Evolutionary conservation across 2,888 invertebrate species (phyloP).

Genomic region (Tetramorium bicarinatum): DNA sequence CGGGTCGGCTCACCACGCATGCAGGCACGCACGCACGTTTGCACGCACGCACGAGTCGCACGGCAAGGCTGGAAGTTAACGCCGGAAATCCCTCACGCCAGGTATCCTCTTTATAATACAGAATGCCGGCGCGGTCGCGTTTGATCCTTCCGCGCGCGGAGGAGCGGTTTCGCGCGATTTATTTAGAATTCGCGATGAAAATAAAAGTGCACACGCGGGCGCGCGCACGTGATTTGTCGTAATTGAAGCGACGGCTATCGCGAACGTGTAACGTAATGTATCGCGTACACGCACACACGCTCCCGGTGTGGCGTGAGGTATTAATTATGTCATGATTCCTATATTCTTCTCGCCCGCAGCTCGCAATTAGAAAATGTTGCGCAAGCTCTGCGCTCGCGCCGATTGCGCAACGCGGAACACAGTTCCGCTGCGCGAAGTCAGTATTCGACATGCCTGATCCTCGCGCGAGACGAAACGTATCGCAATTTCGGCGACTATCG

Average conservation of each 20-base stretch:
- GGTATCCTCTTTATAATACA: conserved; percentile 47
- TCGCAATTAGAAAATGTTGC: conserved; percentile 54
- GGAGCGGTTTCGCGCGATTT: conserved; percentile 36
- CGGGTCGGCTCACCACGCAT: conserved; percentile 75
- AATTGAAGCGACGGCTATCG: conserved; percentile 25
- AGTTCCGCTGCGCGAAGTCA: not conserved
- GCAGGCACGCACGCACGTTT: conserved; percentile 72
- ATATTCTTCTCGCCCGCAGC: conserved; percentile 36
- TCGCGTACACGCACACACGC: not conserved
- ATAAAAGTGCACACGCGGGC: conserved; percentile 24
- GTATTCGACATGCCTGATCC: not conserved
- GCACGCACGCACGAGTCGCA: conserved; percentile 45
- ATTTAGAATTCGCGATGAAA: conserved; percentile 39
- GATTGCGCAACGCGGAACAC: conserved; percentile 38
- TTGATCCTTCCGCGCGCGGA: conserved; percentile 67
- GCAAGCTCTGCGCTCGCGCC: conserved; percentile 34
- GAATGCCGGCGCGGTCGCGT: conserved; percentile 44
- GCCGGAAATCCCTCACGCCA: conserved; percentile 61
- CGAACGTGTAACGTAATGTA: conserved; percentile 26
- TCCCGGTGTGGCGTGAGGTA: conserved; percentile 27
- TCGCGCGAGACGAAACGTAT: conserved; percentile 26
- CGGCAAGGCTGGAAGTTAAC: conserved; percentile 40
- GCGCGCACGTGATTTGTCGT: conserved; percentile 31
- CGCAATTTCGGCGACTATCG: conserved; percentile 58
- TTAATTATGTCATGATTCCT: conserved; percentile 54